Evolutionary conservation across 2,797 vertebrate species (phyloP), one percentile per base, ranked within the genome.

Genomic region (Coreius guichenoti): DNA sequence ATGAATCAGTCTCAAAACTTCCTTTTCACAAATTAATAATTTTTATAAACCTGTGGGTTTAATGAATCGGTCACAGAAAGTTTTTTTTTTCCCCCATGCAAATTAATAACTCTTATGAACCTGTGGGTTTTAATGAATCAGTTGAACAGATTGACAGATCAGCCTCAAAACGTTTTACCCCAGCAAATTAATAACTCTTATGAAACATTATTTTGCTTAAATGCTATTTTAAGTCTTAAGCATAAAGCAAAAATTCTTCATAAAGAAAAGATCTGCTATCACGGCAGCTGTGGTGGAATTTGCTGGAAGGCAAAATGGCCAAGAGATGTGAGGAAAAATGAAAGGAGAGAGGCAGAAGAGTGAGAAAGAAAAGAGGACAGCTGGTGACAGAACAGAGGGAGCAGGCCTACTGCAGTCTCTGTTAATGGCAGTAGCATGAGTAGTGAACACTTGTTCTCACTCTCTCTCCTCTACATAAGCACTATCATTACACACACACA

Each of bases 361-460:
- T 6, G 56, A 77, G 51, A 39, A 63, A 81, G 80, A 77, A 51
- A 68, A 74, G 2, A 36, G 75, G 81, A 23, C 51, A 74, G 14
- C 26, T 79, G 85, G 39, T 67, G 87, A 81, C 61, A 70, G 86
- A 39, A 68, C 19, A 39, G 78, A 80, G 85, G 29, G 51, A 13
- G 67, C 16, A 4, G 31, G 43, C 73, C 65, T 80, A 3, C 14
- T 65, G 47, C 61, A 83, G 61, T 78, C 74, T 43, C 74, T 70
- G 74, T 70, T 69, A 70, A 84, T 78, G 73, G 47, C 51, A 26
- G 63, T 16, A 58, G 65, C 17, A 84, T 43, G 36, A 45, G 65
- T 19, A 61, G 31, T 56, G 74, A 84, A 84, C 83, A 78, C 67
- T 78, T 70, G 65, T 77, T 84, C 83, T 70, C 65, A 77, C 26